Percentiles rank a stretch among this genome's conserved stretches.
Conservation (phyloP, 30 jellyfish, hydroid and myxozoan genomes). For the Cassiopea xamachana region DNA sequence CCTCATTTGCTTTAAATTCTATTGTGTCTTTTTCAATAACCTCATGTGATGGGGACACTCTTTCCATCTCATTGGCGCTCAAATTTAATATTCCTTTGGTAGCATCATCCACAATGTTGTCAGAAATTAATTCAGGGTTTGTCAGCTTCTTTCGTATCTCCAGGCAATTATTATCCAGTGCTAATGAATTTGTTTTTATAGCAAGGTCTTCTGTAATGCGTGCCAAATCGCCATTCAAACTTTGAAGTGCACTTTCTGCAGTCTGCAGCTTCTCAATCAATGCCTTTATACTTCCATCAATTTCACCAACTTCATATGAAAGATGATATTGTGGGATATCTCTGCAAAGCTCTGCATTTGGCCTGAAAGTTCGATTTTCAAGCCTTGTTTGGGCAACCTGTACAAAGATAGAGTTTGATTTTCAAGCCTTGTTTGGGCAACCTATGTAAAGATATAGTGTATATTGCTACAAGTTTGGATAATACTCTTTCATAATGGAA, state of each 20-base stretch:
- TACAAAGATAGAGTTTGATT: slow-evolving; percentile 56
- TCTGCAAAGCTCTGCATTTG: slow-evolving; percentile 92
- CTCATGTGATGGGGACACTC: slow-evolving; percentile 40
- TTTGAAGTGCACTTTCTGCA: slow-evolving; percentile 88
- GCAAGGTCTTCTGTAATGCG: slow-evolving; percentile 87
- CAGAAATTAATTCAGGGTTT: slow-evolving; percentile 53
- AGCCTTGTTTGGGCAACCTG: slow-evolving; percentile 98
- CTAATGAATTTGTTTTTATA: slow-evolving; percentile 79
- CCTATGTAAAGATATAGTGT: slow-evolving; percentile 65
- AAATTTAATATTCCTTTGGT: slow-evolving; percentile 39
- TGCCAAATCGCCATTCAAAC: slow-evolving; percentile 79
- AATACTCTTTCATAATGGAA: too few species aligned
- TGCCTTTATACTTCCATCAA: slow-evolving; percentile 84
- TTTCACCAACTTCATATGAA: slow-evolving; percentile 96
- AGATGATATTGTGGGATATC: slow-evolving; percentile 97
- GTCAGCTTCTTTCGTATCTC: slow-evolving; percentile 73
- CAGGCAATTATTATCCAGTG: slow-evolving; percentile 88
- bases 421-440: slow-evolving; percentile 95
- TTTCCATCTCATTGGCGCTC: slow-evolving; percentile 29
- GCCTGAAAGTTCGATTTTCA: slow-evolving; percentile 87
- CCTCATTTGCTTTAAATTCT: not conserved
- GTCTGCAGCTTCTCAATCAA: slow-evolving; percentile 74
- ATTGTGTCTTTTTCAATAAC: slow-evolving; percentile 54
- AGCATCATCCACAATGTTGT: slow-evolving; percentile 30
- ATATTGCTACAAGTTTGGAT: too few species aligned